A percentile compares a stretch with the other conserved stretches of the same genome.
These are phyloP conservation scores for Serranus cabrilla DNA, from an alignment of 2,797 vertebrate genomes.

Conservation along the genomic window DNA sequence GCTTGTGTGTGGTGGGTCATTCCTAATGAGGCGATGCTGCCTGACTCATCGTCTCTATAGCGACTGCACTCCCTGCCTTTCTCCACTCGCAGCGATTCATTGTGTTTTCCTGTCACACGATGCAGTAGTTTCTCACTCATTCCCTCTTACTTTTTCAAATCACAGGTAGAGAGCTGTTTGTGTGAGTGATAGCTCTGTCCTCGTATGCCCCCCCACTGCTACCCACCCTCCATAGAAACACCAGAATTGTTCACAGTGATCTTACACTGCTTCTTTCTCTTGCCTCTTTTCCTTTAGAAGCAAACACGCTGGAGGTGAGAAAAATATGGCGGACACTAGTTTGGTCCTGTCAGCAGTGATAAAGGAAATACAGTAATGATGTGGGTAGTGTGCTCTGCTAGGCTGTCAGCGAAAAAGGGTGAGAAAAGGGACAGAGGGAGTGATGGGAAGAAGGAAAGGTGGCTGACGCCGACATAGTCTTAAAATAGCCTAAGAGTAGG, in stretches of 20 bases:
- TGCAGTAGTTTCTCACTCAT: conserved; percentile 55
- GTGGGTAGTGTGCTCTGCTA: conserved; percentile 49
- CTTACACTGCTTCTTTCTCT: conserved; percentile 47
- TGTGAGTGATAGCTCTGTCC: conserved; percentile 47
- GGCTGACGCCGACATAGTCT: conserved; percentile 50
- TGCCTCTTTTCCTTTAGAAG: conserved; percentile 51
- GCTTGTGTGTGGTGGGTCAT: conserved; percentile 79
- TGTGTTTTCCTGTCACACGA: conserved; percentile 66
- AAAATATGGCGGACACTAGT: conserved; percentile 59
- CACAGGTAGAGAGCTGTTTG: conserved; percentile 51
- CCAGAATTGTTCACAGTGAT: conserved; percentile 34
- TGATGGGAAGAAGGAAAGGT: conserved; percentile 50
- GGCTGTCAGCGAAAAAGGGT: conserved; percentile 68
- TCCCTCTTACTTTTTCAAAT: conserved; percentile 58
- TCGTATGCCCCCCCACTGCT: neutral
- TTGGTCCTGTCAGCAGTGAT: conserved; percentile 70
- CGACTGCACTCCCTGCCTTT: conserved; percentile 64
- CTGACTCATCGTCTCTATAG: conserved; percentile 81
- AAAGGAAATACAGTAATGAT: conserved; percentile 68
- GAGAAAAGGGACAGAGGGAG: conserved; percentile 66
- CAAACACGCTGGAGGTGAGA: conserved; percentile 63
- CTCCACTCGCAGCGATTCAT: conserved; percentile 59
- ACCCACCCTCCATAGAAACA: conserved; percentile 34
- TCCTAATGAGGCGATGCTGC: conserved; percentile 80
- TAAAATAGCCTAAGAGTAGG: conserved; percentile 69